Evolutionary conservation across 2,888 invertebrate genomes (phyloP).

Genomic region (Diaperis boleti): DNA sequence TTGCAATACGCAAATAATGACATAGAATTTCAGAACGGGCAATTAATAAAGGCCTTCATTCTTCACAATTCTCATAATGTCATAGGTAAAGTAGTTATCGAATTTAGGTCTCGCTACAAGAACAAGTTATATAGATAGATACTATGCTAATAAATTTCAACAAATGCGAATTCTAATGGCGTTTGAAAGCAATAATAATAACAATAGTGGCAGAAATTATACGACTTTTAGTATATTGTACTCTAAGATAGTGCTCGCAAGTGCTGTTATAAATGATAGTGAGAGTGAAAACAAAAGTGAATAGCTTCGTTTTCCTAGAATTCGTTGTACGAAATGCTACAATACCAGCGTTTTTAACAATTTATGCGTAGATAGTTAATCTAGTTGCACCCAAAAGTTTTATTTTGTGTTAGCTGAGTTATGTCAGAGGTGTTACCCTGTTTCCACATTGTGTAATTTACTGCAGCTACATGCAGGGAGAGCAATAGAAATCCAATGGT

Average conservation of each 20-base stretch:
- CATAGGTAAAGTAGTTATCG: slow-evolving; percentile 27
- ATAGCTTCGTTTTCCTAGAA: no score
- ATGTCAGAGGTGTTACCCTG: no score
- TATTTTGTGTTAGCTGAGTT: no score
- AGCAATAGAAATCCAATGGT: no score
- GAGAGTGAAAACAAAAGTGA: background rate
- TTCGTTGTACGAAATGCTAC: no score
- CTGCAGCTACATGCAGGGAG: no score
- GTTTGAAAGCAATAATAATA: background rate
- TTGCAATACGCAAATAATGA: background rate
- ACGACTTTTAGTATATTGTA: background rate
- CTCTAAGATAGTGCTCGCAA: background rate
- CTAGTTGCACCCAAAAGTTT: no score
- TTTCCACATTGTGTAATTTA: no score
- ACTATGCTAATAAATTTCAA: background rate
- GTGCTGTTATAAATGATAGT: background rate
- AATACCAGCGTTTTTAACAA: no score
- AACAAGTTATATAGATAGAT: slow-evolving; percentile 1
- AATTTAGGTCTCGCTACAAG: slow-evolving; percentile 24
- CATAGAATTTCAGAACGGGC: slow-evolving; percentile 16
- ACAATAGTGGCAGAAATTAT: background rate
- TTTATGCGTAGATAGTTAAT: no score
- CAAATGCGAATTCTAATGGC: background rate
- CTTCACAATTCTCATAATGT: slow-evolving; percentile 21
- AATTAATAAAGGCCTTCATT: slow-evolving; percentile 36